These are phyloP conservation scores for Thripadectes ignobilis DNA, from an alignment of 2,797 vertebrate genomes.

Conservation along the genomic window DNA sequence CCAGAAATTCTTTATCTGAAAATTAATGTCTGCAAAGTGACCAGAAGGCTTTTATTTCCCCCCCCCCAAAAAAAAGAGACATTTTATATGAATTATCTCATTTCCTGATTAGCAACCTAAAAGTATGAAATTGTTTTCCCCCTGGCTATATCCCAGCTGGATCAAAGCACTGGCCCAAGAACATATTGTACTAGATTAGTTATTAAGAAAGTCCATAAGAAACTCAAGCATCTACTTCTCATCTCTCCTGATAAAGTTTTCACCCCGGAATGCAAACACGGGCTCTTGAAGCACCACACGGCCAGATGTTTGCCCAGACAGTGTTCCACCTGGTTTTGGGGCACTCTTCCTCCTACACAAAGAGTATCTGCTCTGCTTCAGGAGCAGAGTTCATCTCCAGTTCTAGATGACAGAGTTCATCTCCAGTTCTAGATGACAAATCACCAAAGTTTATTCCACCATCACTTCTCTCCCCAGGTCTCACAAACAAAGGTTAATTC, in stretches of 20 bases:
- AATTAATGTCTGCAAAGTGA: conserved; percentile 9
- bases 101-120: conserved; percentile 44
- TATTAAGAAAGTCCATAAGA: background rate
- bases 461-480: background rate
- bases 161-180: conserved; percentile 37
- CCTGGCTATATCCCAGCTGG: background rate
- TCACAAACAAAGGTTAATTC: background rate
- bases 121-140: conserved; percentile 23
- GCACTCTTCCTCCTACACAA: background rate
- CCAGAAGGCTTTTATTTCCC: background rate
- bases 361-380: background rate
- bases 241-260: background rate
- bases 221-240: background rate
- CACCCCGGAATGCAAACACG: background rate
- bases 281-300: background rate
- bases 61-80: background rate
- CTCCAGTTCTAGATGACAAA: background rate
- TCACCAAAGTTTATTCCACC: background rate
- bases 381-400: background rate
- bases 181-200: background rate
- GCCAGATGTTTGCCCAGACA: background rate
- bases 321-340: background rate
- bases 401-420: background rate
- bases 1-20: background rate
- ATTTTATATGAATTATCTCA: conserved; percentile 4